phyloP scores from a whole-genome alignment of 2,888 invertebrate species.

The Diaprepes abbreviatus region DNA sequence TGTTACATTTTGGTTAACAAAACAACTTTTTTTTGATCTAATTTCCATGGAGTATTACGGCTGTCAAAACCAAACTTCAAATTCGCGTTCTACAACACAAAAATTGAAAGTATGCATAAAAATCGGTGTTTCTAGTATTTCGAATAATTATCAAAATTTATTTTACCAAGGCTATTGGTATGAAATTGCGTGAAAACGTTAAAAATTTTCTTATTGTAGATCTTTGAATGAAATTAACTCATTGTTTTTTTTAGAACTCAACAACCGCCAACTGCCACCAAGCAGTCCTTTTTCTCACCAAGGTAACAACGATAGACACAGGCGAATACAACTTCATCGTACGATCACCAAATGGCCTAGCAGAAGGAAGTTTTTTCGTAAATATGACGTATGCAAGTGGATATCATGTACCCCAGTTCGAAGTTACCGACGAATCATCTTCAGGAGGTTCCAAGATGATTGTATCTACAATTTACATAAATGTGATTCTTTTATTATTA shows the following conservation, averaged over 20 bases:
- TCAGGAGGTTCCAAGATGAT: constrained; percentile 30
- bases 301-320: constrained; percentile 72
- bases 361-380: constrained; percentile 75
- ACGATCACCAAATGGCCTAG: constrained; percentile 74
- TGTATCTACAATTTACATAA: constrained; percentile 62
- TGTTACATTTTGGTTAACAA: no score
- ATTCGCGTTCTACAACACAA: no score
- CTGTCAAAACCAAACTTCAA: no score
- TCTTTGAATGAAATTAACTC: no score
- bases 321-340: constrained; percentile 77
- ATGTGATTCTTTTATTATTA: constrained; percentile 64
- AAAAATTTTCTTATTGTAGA: no score
- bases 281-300: constrained; percentile 72
- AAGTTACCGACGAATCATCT: constrained; percentile 10
- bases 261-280: constrained; percentile 73
- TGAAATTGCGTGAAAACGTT: no score
- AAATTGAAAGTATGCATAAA: no score
- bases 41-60: no score
- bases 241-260: constrained; percentile 69
- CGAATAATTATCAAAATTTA: no score
- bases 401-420: constrained; percentile 56
- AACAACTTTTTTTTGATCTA: no score
- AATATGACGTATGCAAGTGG: constrained; percentile 72
- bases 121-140: no score
- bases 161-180: no score